phyloP scores from a whole-genome alignment of 1,140 invertebrate genomes.

The Bombus picipes region DNA sequence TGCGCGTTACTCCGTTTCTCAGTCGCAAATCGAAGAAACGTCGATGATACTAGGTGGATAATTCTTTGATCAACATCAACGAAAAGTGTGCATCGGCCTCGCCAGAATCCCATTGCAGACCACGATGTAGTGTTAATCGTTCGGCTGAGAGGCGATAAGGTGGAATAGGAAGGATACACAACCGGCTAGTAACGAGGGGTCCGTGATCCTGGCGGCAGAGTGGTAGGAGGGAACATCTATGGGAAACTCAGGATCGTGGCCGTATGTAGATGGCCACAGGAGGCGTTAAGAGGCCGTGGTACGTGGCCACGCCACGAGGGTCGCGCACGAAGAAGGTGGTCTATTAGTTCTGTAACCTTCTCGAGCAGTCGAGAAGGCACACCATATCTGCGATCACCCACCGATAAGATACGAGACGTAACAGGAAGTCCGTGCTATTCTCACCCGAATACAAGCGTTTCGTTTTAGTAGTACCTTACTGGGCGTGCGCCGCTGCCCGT shows the following conservation, averaged over 20 bases:
- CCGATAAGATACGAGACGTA: constrained; percentile 73
- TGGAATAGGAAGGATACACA: constrained; percentile 60
- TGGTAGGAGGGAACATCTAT: constrained; percentile 64
- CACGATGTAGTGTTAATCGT: constrained; percentile 55
- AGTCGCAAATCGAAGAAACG: too few species aligned
- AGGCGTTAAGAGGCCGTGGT: constrained; percentile 68
- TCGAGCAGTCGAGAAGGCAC: constrained; percentile 57
- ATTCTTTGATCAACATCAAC: constrained; percentile 15
- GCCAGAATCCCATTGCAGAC: constrained; percentile 35
- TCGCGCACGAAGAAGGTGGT: constrained; percentile 73
- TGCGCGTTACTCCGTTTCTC: too few species aligned
- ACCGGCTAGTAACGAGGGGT: constrained; percentile 60
- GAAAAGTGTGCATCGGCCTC: constrained; percentile 19
- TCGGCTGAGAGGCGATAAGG: constrained; percentile 56
- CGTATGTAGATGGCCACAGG: constrained; percentile 73
- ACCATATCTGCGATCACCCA: constrained; percentile 73
- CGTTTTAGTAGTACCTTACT: constrained; percentile 64
- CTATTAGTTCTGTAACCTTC: constrained; percentile 74
- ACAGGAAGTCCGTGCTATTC: constrained; percentile 61
- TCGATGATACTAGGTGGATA: neutral
- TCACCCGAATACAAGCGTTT: constrained; percentile 73
- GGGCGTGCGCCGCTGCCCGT: constrained; percentile 36
- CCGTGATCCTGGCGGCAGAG: constrained; percentile 54
- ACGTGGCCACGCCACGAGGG: constrained; percentile 50
- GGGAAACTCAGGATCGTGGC: constrained; percentile 72